phyloP scores from a whole-genome alignment of 2,888 invertebrate genomes.

The Archips crataeganus region DNA sequence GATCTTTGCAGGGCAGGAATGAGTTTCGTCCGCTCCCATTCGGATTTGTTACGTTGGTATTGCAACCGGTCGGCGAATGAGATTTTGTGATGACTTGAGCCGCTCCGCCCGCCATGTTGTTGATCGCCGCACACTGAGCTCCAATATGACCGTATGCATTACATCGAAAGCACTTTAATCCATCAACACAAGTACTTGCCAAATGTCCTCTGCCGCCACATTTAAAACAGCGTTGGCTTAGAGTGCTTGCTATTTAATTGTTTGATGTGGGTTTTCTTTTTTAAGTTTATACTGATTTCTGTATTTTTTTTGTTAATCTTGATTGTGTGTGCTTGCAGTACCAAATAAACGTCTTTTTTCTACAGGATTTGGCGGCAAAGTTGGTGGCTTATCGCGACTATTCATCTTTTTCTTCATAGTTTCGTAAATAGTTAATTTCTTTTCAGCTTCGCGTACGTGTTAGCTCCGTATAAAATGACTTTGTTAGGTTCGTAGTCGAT shows the following conservation, averaged over 20 bases:
- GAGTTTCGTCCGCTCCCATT: not conserved
- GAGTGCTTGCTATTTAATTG: not conserved
- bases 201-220: not conserved
- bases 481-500: not conserved
- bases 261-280: not conserved
- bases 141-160: not conserved
- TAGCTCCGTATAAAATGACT: not conserved
- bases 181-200: not conserved
- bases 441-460: not conserved
- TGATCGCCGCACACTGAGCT: not conserved
- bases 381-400: not conserved
- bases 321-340: too few species aligned
- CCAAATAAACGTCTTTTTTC: too few species aligned
- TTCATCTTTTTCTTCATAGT: not conserved
- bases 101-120: not conserved
- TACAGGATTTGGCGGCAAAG: not conserved
- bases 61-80: not conserved
- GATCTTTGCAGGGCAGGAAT: not conserved
- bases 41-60: too few species aligned
- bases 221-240: not conserved
- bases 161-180: not conserved
- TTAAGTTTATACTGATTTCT: too few species aligned
- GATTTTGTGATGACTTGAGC: not conserved
- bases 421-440: constrained; percentile 1
- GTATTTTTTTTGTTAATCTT: too few species aligned